Percentiles rank a stretch among this genome's conserved stretches.
phyloP scores from a whole-genome alignment of 2,113 vertebrate genomes.

The Coracopsis vasa region DNA sequence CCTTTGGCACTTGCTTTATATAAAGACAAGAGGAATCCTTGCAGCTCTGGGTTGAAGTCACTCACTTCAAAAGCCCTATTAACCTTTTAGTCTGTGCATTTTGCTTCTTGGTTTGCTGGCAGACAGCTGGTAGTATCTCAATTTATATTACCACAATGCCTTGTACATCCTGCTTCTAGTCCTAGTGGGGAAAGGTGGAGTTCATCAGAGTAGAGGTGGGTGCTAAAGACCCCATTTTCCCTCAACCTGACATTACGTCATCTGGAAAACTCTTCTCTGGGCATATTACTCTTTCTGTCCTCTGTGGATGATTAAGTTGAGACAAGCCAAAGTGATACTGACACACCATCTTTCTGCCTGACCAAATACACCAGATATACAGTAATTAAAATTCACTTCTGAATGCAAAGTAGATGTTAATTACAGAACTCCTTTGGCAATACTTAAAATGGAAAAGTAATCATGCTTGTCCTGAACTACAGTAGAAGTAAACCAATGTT shows the following conservation, averaged over 20 bases:
- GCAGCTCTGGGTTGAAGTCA: not conserved
- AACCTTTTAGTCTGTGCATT: not conserved
- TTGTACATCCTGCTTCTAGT: rapidly evolving
- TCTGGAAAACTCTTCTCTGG: not conserved
- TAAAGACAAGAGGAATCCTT: not conserved
- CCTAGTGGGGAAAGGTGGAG: not conserved
- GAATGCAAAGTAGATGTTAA: conserved; percentile 37
- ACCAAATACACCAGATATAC: conserved; percentile 22
- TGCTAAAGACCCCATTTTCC: rapidly evolving
- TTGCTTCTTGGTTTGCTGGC: not conserved
- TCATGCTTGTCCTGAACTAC: not conserved
- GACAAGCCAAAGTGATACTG: not conserved
- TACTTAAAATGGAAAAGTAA: conserved; percentile 20
- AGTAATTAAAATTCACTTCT: conserved; percentile 36
- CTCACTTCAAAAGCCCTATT: not conserved
- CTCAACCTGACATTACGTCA: rapidly evolving
- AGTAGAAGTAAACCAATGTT: not conserved
- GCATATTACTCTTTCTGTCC: not conserved
- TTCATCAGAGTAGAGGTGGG: not conserved
- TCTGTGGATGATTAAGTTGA: not conserved
- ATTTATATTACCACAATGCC: rapidly evolving
- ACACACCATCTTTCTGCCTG: not conserved
- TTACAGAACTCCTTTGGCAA: conserved; percentile 14
- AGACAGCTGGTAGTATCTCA: not conserved
- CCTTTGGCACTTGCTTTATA: not conserved